These are phyloP conservation scores for Phortica magna DNA, from an alignment of 2,888 invertebrate genomes.

Conservation along the genomic window DNA sequence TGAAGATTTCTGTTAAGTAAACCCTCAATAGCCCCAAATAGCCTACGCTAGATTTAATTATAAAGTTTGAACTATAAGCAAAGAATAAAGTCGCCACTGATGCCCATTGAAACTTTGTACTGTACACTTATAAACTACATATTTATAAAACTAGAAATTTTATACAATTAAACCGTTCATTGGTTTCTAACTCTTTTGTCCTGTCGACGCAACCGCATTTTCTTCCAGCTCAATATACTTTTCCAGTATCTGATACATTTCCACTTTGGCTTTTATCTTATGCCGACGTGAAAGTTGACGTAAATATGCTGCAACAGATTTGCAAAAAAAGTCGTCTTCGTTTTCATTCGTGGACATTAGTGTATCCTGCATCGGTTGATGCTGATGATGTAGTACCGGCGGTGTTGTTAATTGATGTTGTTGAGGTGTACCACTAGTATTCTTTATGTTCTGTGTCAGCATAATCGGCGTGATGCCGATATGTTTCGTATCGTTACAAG, in stretches of 20 bases:
- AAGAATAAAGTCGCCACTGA: neutral
- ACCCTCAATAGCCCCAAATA: no score
- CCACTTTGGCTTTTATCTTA: conserved; percentile 76
- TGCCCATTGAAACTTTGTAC: conserved; percentile 9
- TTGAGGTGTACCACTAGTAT: conserved; percentile 43
- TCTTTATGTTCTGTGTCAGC: conserved; percentile 49
- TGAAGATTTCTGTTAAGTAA: conserved; percentile 86
- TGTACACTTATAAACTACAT: neutral
- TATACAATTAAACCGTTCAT: neutral
- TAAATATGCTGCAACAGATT: conserved; percentile 72
- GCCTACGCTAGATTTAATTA: no score
- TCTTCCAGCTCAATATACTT: conserved; percentile 75
- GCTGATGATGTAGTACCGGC: conserved; percentile 14
- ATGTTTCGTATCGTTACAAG: conserved; percentile 48
- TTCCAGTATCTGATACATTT: conserved; percentile 76
- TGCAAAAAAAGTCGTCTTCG: conserved; percentile 76
- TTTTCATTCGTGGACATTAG: conserved; percentile 51
- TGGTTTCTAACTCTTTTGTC: neutral
- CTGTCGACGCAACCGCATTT: neutral
- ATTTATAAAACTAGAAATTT: conserved; percentile 8
- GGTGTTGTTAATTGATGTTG: conserved; percentile 33
- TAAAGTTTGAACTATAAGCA: conserved; percentile 7
- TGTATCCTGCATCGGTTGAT: neutral
- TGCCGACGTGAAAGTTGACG: conserved; percentile 73
- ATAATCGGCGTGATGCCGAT: conserved; percentile 50